Percentiles rank a stretch among this genome's conserved stretches.
Evolutionary conservation across 2,888 invertebrate species (phyloP).

Genomic region (Euproctis similis): DNA sequence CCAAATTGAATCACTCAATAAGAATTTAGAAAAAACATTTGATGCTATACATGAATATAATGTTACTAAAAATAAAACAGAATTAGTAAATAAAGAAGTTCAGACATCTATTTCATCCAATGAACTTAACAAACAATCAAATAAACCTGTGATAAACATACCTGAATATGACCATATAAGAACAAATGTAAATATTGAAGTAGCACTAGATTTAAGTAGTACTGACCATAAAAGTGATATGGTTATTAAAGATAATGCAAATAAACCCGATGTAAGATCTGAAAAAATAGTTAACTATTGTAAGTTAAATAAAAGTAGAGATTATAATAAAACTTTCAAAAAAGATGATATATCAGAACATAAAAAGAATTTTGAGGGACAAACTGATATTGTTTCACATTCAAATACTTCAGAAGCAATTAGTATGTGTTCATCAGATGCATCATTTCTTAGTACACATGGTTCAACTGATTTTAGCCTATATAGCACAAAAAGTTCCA

Average conservation of each 20-base stretch:
- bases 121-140: constrained; percentile 38
- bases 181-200: constrained; percentile 58
- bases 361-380: constrained; percentile 22
- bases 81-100: constrained; percentile 46
- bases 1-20: constrained; percentile 52
- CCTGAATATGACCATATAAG: constrained; percentile 57
- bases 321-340: constrained; percentile 42
- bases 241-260: constrained; percentile 34
- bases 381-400: constrained; percentile 22
- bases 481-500: constrained; percentile 29
- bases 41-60: constrained; percentile 34
- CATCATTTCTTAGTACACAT: constrained; percentile 49
- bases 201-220: constrained; percentile 55
- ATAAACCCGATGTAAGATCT: constrained; percentile 59
- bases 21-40: constrained; percentile 45
- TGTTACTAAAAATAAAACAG: constrained; percentile 34
- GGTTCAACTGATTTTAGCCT: constrained; percentile 36
- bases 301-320: constrained; percentile 71
- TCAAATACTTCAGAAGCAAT: constrained; percentile 25
- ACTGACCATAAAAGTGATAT: constrained; percentile 45
- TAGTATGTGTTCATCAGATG: constrained; percentile 50
- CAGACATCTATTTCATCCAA: constrained; percentile 39
- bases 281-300: constrained; percentile 71
- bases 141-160: constrained; percentile 63
- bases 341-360: constrained; percentile 36